Evolutionary conservation across 2,113 vertebrate species (phyloP).

Genomic region (Amphiprion ocellaris): DNA sequence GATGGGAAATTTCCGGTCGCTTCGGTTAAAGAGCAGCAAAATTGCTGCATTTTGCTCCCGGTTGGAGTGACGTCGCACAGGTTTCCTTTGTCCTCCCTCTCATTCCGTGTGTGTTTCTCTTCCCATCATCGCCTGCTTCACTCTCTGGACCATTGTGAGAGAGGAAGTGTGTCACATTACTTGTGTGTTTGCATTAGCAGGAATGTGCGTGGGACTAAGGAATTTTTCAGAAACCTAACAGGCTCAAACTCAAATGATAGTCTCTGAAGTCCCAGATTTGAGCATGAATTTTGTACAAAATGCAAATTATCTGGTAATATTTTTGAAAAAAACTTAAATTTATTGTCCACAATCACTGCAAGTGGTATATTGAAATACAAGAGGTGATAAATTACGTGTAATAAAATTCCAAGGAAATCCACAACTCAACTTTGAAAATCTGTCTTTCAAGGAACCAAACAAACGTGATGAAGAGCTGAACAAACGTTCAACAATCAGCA

Average conservation of each 20-base stretch:
- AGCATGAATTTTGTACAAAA: too few relatives aligned
- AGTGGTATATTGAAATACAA: neutral
- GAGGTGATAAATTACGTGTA: conserved; percentile 1
- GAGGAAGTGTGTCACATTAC: conserved; percentile 64
- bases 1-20: conserved; percentile 41
- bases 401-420: too few relatives aligned
- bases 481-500: neutral
- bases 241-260: conserved; percentile 1
- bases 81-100: conserved; percentile 47
- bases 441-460: neutral
- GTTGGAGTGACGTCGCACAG: conserved; percentile 27
- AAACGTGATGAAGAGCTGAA: neutral
- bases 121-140: conserved; percentile 3
- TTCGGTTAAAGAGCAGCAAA: conserved; percentile 6
- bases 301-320: too few relatives aligned
- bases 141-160: conserved; percentile 42
- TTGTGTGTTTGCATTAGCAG: conserved; percentile 59
- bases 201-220: conserved; percentile 57
- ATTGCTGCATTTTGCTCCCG: conserved; percentile 14
- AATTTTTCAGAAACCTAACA: conserved; percentile 27
- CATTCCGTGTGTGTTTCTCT: conserved; percentile 17
- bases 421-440: neutral
- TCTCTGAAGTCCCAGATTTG: neutral
- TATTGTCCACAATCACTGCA: too few relatives aligned
- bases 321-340: too few relatives aligned